Evolutionary conservation across 2,797 vertebrate species (phyloP).

Genomic region (Sorex maritimensis): DNA sequence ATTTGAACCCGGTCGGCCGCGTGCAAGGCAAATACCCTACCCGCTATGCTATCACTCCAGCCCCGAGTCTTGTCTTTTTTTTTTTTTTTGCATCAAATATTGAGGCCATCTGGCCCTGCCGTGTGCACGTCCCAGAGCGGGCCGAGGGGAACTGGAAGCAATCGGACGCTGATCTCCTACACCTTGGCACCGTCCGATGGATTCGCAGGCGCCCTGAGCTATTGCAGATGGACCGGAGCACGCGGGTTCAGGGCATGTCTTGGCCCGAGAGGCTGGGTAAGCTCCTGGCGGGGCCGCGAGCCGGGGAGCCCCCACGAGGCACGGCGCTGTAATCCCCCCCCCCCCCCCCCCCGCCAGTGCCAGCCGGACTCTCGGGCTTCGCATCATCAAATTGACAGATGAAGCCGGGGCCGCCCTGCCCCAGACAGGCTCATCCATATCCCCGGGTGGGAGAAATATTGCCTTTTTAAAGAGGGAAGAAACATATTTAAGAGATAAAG

Average conservation of each 20-base stretch:
- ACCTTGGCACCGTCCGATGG: slow-evolving; percentile 25
- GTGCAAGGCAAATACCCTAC: too few species aligned
- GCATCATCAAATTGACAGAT: slow-evolving; percentile 92
- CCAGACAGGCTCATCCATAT: slow-evolving; percentile 91
- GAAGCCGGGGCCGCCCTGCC: slow-evolving; percentile 88
- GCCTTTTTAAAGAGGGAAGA: slow-evolving; percentile 91
- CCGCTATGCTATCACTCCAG: too few species aligned
- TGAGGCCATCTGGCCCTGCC: not conserved
- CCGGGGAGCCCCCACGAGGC: slow-evolving; percentile 86
- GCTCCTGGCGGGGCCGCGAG: not conserved
- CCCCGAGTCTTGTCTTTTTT: not conserved
- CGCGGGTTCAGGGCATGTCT: not conserved
- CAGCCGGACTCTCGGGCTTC: slow-evolving; percentile 91
- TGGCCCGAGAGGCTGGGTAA: not conserved
- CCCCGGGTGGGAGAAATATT: slow-evolving; percentile 92
- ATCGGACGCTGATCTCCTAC: not conserved
- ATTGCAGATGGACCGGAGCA: not conserved
- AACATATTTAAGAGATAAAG: slow-evolving; percentile 93
- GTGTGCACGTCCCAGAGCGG: fast-evolving
- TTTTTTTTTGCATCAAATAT: not conserved
- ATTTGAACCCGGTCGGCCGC: too few species aligned
- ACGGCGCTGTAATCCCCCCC: slow-evolving; percentile 89
- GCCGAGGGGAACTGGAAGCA: not conserved
- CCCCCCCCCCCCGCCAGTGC: slow-evolving; percentile 84
- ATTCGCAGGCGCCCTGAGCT: not conserved